Evolutionary conservation across 2,888 invertebrate species (phyloP).

Genomic region (Dolichopus griseipennis): DNA sequence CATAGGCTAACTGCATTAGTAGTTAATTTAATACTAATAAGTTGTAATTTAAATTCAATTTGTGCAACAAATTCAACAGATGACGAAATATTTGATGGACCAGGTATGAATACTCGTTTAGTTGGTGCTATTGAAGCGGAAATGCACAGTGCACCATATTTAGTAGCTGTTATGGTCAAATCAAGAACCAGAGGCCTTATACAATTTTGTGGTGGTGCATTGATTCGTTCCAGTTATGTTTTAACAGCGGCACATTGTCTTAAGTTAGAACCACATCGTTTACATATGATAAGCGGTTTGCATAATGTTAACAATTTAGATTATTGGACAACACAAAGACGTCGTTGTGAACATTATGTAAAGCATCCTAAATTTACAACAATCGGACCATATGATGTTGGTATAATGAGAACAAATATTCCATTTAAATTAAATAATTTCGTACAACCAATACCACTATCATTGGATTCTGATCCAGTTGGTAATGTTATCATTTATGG

Average conservation of each 20-base stretch:
- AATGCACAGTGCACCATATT: slow-evolving; percentile 17
- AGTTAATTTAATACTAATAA: too few species aligned
- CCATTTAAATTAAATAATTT: slow-evolving; percentile 18
- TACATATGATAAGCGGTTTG: slow-evolving; percentile 17
- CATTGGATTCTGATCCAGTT: slow-evolving; percentile 2
- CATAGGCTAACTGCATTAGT: too few species aligned
- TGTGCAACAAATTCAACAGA: neutral
- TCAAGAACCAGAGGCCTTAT: slow-evolving; percentile 8
- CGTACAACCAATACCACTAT: slow-evolving; percentile 17
- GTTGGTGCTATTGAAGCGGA: slow-evolving; percentile 20
- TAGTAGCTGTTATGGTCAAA: slow-evolving; percentile 14
- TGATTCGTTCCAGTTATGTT: slow-evolving; percentile 19
- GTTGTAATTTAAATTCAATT: neutral
- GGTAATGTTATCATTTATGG: slow-evolving; percentile 19
- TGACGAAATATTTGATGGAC: neutral
- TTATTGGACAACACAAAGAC: slow-evolving; percentile 12
- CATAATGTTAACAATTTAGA: slow-evolving; percentile 12
- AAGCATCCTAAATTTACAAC: slow-evolving; percentile 16
- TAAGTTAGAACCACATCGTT: slow-evolving; percentile 13
- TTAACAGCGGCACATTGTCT: slow-evolving; percentile 23
- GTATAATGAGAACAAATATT: slow-evolving; percentile 16
- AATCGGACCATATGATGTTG: slow-evolving; percentile 21
- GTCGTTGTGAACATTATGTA: slow-evolving; percentile 13
- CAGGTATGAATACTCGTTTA: neutral
- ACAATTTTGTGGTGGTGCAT: slow-evolving; percentile 21